Percentiles rank a stretch among this genome's conserved stretches.
phyloP scores from a whole-genome alignment of 2,888 invertebrate species.

The Cremastinae sp. region DNA sequence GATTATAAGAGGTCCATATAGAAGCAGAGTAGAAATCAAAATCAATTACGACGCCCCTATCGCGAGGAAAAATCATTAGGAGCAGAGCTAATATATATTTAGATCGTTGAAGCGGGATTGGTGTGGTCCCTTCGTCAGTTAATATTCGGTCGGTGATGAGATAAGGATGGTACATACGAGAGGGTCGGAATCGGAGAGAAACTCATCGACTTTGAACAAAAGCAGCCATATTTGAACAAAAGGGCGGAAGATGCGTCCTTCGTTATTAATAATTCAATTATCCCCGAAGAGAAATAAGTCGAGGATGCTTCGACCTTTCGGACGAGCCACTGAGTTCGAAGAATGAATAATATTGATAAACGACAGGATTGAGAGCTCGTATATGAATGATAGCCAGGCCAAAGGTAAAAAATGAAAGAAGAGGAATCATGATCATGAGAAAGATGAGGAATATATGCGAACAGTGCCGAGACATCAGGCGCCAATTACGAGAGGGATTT shows the following conservation, averaged over 20 bases:
- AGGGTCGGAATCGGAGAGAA: neutral
- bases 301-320: conserved; percentile 33
- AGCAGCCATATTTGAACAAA: conserved; percentile 20
- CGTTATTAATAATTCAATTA: conserved; percentile 52
- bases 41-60: conserved; percentile 34
- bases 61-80: conserved; percentile 9
- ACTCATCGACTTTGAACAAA: conserved; percentile 33
- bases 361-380: neutral
- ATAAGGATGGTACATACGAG: neutral
- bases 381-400: neutral
- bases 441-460: conserved; percentile 22
- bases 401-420: conserved; percentile 5
- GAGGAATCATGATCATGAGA: conserved; percentile 9
- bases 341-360: conserved; percentile 41
- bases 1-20: neutral
- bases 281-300: conserved; percentile 54
- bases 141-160: too few species aligned
- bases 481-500: conserved; percentile 62
- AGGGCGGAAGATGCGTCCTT: conserved; percentile 48
- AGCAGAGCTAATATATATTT: conserved; percentile 2
- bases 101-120: neutral
- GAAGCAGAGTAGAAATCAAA: conserved; percentile 10
- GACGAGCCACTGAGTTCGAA: conserved; percentile 4
- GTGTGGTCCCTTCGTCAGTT: neutral
- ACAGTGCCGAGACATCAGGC: conserved; percentile 55